phyloP scores from a whole-genome alignment of 1,140 invertebrate species.

The Matsumurasca onukii region DNA sequence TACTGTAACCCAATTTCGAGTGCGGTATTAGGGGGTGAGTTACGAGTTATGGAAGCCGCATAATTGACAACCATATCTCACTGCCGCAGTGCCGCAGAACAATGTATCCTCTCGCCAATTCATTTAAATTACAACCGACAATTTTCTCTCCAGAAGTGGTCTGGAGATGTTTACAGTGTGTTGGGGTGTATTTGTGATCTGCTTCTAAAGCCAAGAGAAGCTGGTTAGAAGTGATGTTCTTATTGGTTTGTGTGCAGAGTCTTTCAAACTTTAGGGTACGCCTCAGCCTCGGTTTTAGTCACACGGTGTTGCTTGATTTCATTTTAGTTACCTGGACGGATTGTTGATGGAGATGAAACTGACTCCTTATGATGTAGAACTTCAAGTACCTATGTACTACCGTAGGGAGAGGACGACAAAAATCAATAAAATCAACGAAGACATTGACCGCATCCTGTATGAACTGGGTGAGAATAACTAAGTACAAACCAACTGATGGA shows the following conservation, averaged over 20 bases:
- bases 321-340: slow-evolving; percentile 57
- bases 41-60: neutral
- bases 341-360: slow-evolving; percentile 58
- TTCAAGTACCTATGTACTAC: slow-evolving; percentile 44
- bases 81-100: neutral
- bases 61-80: slow-evolving; percentile 25
- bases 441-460: slow-evolving; percentile 40
- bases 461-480: slow-evolving; percentile 19
- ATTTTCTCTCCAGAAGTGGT: too few species aligned
- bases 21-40: neutral
- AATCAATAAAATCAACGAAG: slow-evolving; percentile 41
- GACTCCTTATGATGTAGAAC: slow-evolving; percentile 50
- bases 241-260: too few species aligned
- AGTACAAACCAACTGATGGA: too few species aligned
- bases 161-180: too few species aligned
- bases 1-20: slow-evolving; percentile 18
- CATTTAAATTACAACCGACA: neutral
- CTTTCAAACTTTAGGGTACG: too few species aligned
- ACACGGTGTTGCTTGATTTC: too few species aligned
- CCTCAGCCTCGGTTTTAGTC: too few species aligned
- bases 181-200: too few species aligned
- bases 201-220: too few species aligned
- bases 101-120: neutral
- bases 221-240: too few species aligned
- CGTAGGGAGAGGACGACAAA: slow-evolving; percentile 40